Percentiles rank a stretch among this genome's conserved stretches.
phyloP scores from a whole-genome alignment of 2,888 invertebrate genomes.

The Pegoplata infirma region DNA sequence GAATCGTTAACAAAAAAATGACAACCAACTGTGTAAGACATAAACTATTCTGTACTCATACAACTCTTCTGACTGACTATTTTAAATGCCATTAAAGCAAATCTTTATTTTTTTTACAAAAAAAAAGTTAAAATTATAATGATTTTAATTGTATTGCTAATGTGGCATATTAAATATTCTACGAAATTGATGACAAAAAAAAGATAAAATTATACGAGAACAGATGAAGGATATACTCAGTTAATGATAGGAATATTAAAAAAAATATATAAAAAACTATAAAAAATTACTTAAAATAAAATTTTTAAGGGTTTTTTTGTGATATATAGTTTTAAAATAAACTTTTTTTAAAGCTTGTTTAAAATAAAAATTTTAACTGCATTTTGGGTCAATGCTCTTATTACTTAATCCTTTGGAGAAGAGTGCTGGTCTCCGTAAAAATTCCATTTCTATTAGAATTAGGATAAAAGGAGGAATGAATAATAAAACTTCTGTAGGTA shows the following conservation, averaged over 20 bases:
- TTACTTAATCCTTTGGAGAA: too few relatives aligned
- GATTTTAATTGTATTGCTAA: slow-evolving; percentile 62
- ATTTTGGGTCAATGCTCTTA: too few relatives aligned
- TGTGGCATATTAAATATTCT: slow-evolving; percentile 58
- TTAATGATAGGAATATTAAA: not conserved
- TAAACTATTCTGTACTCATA: not conserved
- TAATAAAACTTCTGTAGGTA: too few relatives aligned
- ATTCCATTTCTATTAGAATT: too few relatives aligned
- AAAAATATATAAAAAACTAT: too few relatives aligned
- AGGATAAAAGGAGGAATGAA: too few relatives aligned
- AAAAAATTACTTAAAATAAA: too few relatives aligned
- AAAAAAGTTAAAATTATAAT: slow-evolving; percentile 45
- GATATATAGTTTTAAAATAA: too few relatives aligned
- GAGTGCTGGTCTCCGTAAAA: too few relatives aligned
- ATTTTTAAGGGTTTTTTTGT: too few relatives aligned
- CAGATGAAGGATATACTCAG: not conserved
- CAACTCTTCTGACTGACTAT: not conserved
- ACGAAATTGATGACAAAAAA: not conserved
- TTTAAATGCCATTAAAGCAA: slow-evolving; percentile 40
- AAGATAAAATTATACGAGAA: not conserved
- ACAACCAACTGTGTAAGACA: not conserved
- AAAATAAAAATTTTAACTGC: too few relatives aligned
- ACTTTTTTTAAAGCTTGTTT: too few relatives aligned
- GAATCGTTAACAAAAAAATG: slow-evolving; percentile 23
- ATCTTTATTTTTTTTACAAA: not conserved